Evolutionary conservation across 1,140 invertebrate genomes (phyloP), one percentile per base, ranked within the genome.

Genomic region (Zaprionus davidi): DNA sequence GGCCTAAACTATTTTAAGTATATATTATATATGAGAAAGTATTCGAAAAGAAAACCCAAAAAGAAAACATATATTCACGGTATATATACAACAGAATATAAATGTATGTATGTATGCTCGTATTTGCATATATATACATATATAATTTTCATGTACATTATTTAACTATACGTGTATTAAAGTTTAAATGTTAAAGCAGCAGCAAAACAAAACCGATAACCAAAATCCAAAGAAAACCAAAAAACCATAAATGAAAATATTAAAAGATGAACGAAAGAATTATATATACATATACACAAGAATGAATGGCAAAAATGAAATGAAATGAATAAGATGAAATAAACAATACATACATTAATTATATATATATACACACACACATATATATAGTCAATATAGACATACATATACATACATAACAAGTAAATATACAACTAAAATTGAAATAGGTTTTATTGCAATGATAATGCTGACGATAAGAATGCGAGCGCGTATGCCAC

Each of bases 81-180:
- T 57, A 67, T 68, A 62, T 69, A 69, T 74, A 36, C 31, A 56
- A 38, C 41, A 31, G 31, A 22, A 64, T 56, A 56, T 34, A 28
- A 20, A 22, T 28, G n/a, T 60, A 51, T 62, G 46, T 41, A 60
- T 26, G 22, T 65, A 12, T 66, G 9, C 44, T 15, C 24, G 15
- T 46, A 59, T 65, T 65, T 38, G 24, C 36, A 22, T 46, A 64
- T 65, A 70, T 38, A 51, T 69, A 57, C 64, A 66, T 71, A 65
- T 51, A 59, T 36, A 58, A 74, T 78, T 90, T 90, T 90, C 85
- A 85, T 90, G 85, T 90, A 90, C 72, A 90, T 90, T 90, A 90
- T 90, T 90, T 84, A 84, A 90, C 75, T 90, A 90, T 88, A 87
- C 71, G 85, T 87, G 84, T 87, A 87, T 87, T 87, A 84, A 88